Evolutionary conservation across 2,888 invertebrate genomes (phyloP), one percentile per base, ranked within the genome.

Genomic region (Chrysodeixis includens): DNA sequence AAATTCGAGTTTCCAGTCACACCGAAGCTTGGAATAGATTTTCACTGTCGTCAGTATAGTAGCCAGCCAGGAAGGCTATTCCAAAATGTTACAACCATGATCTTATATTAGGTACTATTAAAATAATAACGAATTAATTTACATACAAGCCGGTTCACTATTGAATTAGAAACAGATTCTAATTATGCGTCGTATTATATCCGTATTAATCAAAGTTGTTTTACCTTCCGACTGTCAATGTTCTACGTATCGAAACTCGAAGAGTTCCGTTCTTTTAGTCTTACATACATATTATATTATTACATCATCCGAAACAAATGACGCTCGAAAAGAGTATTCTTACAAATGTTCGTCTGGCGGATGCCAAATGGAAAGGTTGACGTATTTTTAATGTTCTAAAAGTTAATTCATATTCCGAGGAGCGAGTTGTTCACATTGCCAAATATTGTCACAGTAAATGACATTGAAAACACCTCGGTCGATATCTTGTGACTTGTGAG

Each of bases 301-400:
- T 49, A 49, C 46, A 20, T 20, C 18, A 49, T 20, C 46, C 2
- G 18, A 2, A 18, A 49, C 46, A 49, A 49, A 49, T 49, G 46
- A 49, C 46, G 46, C 18, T 10, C 46, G 20, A 20, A 49, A 40
- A 46, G 20, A 49, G 18, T 49, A 49, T 49, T 52, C 22, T 52
- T 52, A 52, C 52, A 14, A 26, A 52, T 14, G n/a, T 52, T 26
- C 20, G 14, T 57, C 5, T 30, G 56, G 40, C 46, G 58, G 32
- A 56, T 74, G 74, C 60, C 70, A 74, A 74, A 35, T 69, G 55
- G 32, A 22, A 64, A 68, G 59, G 63, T 18, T 73, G 73, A 62
- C 58, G 65, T 62, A 20, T 56, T 58, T 9, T 56, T 12, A 64
- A 53, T 60, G 57, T 72, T 73, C 52, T 57, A 12, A 54, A 60